A percentile compares a stretch with the other conserved stretches of the same genome.
Conservation (phyloP, 2,113 vertebrate species). For the Xyliphius kryptos region DNA sequence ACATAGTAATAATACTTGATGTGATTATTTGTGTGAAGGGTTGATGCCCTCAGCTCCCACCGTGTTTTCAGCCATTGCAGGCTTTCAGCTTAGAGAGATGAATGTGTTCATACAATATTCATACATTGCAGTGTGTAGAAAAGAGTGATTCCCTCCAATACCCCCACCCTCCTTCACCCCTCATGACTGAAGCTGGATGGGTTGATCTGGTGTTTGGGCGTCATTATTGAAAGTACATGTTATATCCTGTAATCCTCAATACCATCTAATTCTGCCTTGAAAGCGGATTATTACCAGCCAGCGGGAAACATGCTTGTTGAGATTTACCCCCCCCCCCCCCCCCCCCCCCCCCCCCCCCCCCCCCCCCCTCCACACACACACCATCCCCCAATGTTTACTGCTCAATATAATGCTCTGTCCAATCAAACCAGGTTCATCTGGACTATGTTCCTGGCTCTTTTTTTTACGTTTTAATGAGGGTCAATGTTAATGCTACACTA, state of each 20-base stretch:
- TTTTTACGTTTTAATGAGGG: too few species aligned
- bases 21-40: not conserved
- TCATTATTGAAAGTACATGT: constrained; percentile 37
- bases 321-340: constrained; percentile 12
- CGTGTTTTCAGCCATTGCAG: not conserved
- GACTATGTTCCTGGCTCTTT: too few species aligned
- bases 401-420: too few species aligned
- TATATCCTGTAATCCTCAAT: constrained; percentile 42
- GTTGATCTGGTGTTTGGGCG: constrained; percentile 30
- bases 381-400: too few species aligned
- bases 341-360: not conserved
- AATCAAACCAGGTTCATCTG: too few species aligned
- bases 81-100: constrained; percentile 7
- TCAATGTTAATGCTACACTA: too few species aligned
- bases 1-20: too few species aligned
- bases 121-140: constrained; percentile 11
- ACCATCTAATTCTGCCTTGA: constrained; percentile 40
- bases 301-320: constrained; percentile 11
- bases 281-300: constrained; percentile 43
- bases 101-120: constrained; percentile 33
- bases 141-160: not conserved
- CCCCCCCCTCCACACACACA: not conserved
- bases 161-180: not conserved
- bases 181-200: constrained; percentile 14
- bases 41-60: not conserved